Conservation (phyloP, 2,113 vertebrate species). For the Sarotherodon lohbergeri region DNA sequence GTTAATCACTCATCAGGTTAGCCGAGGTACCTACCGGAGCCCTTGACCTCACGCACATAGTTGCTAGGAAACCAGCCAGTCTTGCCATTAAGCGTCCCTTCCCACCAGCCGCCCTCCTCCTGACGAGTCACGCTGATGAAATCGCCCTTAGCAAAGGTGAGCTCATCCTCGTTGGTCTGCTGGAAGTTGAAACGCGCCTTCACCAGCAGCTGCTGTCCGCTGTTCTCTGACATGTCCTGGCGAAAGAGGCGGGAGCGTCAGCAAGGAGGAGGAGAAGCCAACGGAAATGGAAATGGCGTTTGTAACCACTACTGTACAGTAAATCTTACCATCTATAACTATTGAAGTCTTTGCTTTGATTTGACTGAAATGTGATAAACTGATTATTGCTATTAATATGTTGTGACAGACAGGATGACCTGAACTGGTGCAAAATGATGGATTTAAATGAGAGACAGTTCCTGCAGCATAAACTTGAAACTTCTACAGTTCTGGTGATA, state of each 20-base stretch:
- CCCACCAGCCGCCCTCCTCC: slow-evolving; percentile 99
- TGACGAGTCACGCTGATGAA: slow-evolving; percentile 90
- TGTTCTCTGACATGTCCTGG: slow-evolving; percentile 97
- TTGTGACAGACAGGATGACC: neutral
- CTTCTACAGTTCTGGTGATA: neutral
- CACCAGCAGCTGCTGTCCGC: slow-evolving; percentile 86
- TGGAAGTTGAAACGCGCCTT: slow-evolving; percentile 96
- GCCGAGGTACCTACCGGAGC: slow-evolving; percentile 78
- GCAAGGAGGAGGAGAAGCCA: neutral
- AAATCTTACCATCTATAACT: neutral
- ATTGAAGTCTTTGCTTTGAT: neutral
- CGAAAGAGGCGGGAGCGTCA: neutral
- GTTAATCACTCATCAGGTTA: neutral
- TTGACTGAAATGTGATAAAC: neutral
- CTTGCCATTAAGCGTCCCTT: slow-evolving; percentile 85
- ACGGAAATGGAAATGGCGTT: neutral
- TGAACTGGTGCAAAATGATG: neutral
- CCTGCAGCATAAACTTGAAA: neutral
- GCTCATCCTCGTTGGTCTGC: slow-evolving; percentile 97
- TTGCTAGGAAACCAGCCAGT: slow-evolving; percentile 99
- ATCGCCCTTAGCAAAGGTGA: slow-evolving; percentile 92
- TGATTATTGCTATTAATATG: neutral
- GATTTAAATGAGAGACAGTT: neutral
- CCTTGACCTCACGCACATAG: slow-evolving; percentile 94
- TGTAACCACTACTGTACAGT: neutral